Conservation (phyloP, 2,888 invertebrate species). For the Ectemnius cavifrons region DNA sequence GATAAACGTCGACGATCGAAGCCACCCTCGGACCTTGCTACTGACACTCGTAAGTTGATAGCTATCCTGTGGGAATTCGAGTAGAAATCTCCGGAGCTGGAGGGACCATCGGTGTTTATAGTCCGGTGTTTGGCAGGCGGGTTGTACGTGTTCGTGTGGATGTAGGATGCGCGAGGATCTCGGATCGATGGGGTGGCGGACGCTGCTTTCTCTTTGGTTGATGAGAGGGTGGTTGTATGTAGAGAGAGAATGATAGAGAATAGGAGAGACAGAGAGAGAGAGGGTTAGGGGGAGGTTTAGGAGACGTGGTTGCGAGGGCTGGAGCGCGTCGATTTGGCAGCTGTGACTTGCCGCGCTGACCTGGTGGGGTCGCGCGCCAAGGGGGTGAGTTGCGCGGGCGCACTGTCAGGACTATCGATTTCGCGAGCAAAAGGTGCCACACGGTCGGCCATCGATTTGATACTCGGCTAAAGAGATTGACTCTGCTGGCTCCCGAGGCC, state of each 20-base stretch:
- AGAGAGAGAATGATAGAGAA: too few species aligned
- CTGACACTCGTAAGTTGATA: too few species aligned
- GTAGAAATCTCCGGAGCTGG: too few species aligned
- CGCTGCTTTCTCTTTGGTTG: neutral
- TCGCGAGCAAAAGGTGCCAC: constrained; percentile 68
- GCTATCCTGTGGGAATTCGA: too few species aligned
- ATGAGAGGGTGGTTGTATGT: neutral
- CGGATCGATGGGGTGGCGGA: constrained; percentile 6
- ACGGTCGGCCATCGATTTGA: constrained; percentile 72
- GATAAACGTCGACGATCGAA: too few species aligned
- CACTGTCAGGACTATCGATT: constrained; percentile 71
- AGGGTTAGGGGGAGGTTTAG: neutral
- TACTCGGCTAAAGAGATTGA: constrained; percentile 66
- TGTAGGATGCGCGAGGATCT: constrained; percentile 24
- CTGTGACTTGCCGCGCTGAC: constrained; percentile 3
- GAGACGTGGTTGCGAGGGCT: constrained; percentile 16
- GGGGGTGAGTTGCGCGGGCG: constrained; percentile 67
- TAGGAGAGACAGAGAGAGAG: neutral
- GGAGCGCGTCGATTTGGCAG: constrained; percentile 34
- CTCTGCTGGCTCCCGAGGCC: constrained; percentile 46
- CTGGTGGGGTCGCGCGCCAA: constrained; percentile 29
- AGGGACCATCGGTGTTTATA: too few species aligned
- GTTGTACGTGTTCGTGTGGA: too few species aligned
- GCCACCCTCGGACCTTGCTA: too few species aligned
- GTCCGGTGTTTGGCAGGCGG: too few species aligned